These are phyloP conservation scores for Cryptomyrus ogoouensis DNA, from an alignment of 2,113 vertebrate species.

Conservation along the genomic window DNA sequence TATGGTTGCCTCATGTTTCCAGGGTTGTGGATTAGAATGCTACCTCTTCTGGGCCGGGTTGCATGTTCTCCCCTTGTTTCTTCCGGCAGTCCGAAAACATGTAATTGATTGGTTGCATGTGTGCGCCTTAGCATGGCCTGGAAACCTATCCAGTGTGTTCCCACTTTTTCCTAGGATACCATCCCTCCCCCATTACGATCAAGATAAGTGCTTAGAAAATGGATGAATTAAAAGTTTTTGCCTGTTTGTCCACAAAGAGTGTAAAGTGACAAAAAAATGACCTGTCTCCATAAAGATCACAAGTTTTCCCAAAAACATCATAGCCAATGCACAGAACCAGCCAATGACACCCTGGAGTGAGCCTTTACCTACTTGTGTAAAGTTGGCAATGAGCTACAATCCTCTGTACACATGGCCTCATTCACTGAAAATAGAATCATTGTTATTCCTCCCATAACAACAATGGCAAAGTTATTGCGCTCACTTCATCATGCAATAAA, in stretches of 20 bases:
- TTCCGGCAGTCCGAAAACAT: background rate
- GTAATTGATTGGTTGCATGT: background rate
- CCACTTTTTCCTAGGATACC: background rate
- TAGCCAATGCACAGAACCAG: background rate
- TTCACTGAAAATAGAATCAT: slow-evolving; percentile 12
- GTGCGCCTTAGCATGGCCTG: background rate
- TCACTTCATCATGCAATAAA: background rate
- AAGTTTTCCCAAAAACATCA: background rate
- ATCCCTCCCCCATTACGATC: background rate
- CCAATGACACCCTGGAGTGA: background rate
- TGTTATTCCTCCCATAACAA: slow-evolving; percentile 8
- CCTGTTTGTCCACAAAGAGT: background rate
- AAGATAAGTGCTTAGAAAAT: background rate
- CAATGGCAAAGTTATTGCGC: background rate
- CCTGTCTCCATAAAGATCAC: background rate
- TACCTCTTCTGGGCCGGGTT: background rate
- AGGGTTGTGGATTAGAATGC: background rate
- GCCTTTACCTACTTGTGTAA: background rate
- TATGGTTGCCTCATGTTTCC: background rate
- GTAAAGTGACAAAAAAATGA: background rate
- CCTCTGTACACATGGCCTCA: background rate
- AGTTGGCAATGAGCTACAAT: background rate
- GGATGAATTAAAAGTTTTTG: background rate
- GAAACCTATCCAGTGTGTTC: background rate
- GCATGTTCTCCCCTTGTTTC: background rate